phyloP scores from a whole-genome alignment of 2,797 vertebrate species.

The Neostethus bicornis region DNA sequence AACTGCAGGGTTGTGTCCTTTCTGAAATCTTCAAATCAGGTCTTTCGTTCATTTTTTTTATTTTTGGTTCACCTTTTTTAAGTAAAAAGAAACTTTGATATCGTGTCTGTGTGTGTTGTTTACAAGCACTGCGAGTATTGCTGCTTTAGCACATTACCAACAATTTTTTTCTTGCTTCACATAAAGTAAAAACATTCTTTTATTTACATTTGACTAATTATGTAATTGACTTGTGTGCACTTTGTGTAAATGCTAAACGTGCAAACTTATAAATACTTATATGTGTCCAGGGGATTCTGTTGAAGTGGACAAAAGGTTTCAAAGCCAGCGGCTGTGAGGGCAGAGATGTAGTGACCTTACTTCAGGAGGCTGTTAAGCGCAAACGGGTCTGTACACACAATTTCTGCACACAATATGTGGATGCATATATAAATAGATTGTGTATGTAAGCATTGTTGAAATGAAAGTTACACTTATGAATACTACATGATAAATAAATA shows the following conservation, averaged over 20 bases:
- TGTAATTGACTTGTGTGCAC: too few relatives aligned
- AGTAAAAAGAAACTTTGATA: neutral
- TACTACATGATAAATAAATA: too few relatives aligned
- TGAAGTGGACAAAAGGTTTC: constrained; percentile 98
- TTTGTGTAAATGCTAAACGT: neutral
- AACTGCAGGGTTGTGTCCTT: too few relatives aligned
- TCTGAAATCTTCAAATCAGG: too few relatives aligned
- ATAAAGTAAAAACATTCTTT: neutral
- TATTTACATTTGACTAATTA: neutral
- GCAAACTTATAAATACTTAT: neutral
- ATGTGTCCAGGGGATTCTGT: constrained; percentile 85
- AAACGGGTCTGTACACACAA: constrained; percentile 77
- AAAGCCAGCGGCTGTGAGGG: constrained; percentile 92
- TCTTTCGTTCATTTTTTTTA: too few relatives aligned
- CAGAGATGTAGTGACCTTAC: constrained; percentile 87
- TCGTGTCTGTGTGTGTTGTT: neutral
- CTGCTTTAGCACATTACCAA: neutral
- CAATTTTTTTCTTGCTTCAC: neutral
- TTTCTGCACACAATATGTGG: too few relatives aligned
- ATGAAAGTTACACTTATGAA: too few relatives aligned
- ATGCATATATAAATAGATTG: too few relatives aligned
- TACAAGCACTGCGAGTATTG: too few relatives aligned
- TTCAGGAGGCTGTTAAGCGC: constrained; percentile 91
- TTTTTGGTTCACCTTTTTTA: too few relatives aligned
- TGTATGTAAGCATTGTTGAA: too few relatives aligned